phyloP scores from a whole-genome alignment of 2,113 vertebrate genomes.

The Chlamydotis undulata region DNA sequence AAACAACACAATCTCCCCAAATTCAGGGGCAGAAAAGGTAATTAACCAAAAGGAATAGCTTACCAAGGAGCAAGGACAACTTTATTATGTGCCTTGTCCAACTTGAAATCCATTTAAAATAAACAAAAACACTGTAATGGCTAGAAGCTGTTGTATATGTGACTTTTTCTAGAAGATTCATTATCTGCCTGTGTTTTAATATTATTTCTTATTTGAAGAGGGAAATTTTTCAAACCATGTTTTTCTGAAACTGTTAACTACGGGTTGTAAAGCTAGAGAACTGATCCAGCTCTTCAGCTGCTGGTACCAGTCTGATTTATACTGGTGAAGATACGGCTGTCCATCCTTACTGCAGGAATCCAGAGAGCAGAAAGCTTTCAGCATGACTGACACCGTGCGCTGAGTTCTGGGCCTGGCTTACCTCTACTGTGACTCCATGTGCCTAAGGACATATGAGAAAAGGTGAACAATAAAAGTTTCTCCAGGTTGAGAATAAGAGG shows the following conservation, averaged over 20 bases:
- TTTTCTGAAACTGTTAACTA: not conserved
- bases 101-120: not conserved
- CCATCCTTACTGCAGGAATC: not conserved
- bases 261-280: not conserved
- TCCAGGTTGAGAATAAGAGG: conserved; percentile 14
- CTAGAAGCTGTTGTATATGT: not conserved
- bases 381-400: accelerated
- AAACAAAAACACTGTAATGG: not conserved
- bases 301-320: not conserved
- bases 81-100: not conserved
- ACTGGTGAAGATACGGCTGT: accelerated
- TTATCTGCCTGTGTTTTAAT: not conserved
- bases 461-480: conserved; percentile 21
- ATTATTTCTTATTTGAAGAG: not conserved
- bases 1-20: not conserved
- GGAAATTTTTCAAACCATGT: not conserved
- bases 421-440: not conserved
- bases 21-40: not conserved
- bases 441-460: not conserved
- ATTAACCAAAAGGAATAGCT: not conserved
- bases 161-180: not conserved
- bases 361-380: not conserved
- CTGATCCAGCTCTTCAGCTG: not conserved
- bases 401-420: not conserved
- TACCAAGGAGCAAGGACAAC: not conserved